Evolutionary conservation across 2,797 vertebrate genomes (phyloP).

Genomic region (Sylvilagus floridanus): DNA sequence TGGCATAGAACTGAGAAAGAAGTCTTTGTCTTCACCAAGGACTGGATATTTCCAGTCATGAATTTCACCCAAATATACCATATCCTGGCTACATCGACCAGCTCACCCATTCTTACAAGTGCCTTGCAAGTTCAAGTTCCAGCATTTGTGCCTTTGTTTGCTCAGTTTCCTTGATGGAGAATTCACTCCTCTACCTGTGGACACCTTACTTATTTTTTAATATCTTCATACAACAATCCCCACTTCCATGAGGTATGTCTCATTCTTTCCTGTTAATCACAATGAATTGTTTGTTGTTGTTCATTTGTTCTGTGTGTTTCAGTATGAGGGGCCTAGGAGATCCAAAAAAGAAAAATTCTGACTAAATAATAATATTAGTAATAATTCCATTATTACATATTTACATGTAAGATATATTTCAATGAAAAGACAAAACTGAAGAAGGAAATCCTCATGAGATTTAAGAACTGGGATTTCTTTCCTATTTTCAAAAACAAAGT

Average conservation of each 20-base stretch:
- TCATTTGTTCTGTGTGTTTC: neutral
- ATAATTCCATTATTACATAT: neutral
- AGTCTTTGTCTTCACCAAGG: neutral
- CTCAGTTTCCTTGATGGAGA: neutral
- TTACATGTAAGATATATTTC: neutral
- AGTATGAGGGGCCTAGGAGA: neutral
- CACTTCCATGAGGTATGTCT: neutral
- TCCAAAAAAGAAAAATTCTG: neutral
- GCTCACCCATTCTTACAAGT: neutral
- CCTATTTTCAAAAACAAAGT: neutral
- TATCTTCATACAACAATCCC: neutral
- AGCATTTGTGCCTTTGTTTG: neutral
- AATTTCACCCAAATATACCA: neutral
- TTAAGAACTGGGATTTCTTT: conserved; percentile 6
- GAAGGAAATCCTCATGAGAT: neutral
- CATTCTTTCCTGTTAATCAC: neutral
- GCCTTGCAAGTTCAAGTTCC: neutral
- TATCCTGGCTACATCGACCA: neutral
- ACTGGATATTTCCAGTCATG: too few species aligned
- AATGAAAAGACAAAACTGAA: conserved; percentile 23
- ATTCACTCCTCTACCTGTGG: neutral
- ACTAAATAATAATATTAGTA: neutral
- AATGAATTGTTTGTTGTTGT: neutral
- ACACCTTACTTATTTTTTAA: neutral
- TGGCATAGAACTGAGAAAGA: neutral